Base-by-base conservation (phyloP, 1,140 invertebrate genomes). In the Hycleus cichorii region DNA sequence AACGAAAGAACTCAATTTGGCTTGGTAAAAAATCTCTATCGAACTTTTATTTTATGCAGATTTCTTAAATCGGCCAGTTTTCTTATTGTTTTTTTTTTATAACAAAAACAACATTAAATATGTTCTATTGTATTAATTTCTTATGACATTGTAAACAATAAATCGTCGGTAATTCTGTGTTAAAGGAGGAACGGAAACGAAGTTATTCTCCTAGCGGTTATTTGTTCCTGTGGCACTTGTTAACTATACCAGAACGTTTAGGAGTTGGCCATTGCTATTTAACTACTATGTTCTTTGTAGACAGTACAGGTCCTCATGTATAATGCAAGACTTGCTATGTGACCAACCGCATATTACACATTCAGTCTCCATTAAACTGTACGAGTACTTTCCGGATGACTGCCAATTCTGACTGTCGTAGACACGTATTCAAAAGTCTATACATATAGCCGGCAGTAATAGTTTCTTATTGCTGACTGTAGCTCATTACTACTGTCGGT, bases 271-370 rank as follows among this genome's bases (percentile, higher is more conserved):
- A 48, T 9, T 11, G 47, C 26, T 48, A 25, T 32, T 48, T 48
- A 25, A 27, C 32, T 5, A 32, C 32, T 32, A 32, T 4, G 32
- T 32, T 32, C 32, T 32, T 32, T 32, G 32, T 32, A 32, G 32
- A 32, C 7, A 32, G 32, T 32, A 32, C 4, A 32, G 32, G 32
- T 32, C 32, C 54, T 57, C 55, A 57, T 57, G 55, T 57, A 50
- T 57, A 57, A 57, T 57, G 47, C 55, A 57, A 50, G 48, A 27
- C 44, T 57, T 57, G 55, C 55, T 53, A 39, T 57, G 40, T 57
- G 55, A 57, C 55, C 55, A 57, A 50, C 48, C 55, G 48, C 55
- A 44, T 57, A 57, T 57, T 57, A 57, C 55, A 47, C 55, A 57
- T 57, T 57, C 55, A 57, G 55, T 47, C 39, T 49, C 55, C 55